Conservation (phyloP, 2,888 invertebrate genomes). For the Torymus aiolomorphi region DNA sequence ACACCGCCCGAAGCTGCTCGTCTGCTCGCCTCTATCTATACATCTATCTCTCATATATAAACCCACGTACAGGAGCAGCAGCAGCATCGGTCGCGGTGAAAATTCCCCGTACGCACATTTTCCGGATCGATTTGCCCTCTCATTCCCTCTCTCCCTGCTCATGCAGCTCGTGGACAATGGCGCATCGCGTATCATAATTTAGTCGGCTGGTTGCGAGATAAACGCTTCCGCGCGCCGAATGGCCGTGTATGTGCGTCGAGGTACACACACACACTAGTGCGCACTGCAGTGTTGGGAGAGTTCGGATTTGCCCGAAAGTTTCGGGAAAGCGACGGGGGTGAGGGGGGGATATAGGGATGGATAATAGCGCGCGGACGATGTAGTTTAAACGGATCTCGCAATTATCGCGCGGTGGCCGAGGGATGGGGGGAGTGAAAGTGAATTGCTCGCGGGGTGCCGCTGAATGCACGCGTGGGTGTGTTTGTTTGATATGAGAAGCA, state of each 20-base stretch:
- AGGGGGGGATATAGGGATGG: not conserved
- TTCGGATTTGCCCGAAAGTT: slow-evolving; percentile 33
- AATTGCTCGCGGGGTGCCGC: slow-evolving; percentile 8
- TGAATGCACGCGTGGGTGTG: not conserved
- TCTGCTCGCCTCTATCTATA: not conserved
- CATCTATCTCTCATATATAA: not conserved
- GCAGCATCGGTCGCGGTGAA: slow-evolving; percentile 18
- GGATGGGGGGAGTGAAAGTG: slow-evolving; percentile 19
- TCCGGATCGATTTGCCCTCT: slow-evolving; percentile 35
- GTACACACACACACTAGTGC: not conserved
- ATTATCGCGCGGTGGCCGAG: slow-evolving; percentile 25
- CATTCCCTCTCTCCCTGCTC: not conserved
- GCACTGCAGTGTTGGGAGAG: not conserved
- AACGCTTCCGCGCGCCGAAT: slow-evolving; percentile 37
- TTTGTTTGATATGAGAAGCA: slow-evolving; percentile 37
- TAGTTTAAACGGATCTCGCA: slow-evolving; percentile 40
- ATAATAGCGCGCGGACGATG: slow-evolving; percentile 35
- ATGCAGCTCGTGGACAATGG: slow-evolving; percentile 35
- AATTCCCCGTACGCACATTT: slow-evolving; percentile 42
- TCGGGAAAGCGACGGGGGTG: not conserved
- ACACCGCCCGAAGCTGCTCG: not conserved
- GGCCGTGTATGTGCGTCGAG: not conserved
- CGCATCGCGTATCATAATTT: slow-evolving; percentile 47
- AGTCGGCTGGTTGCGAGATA: slow-evolving; percentile 34
- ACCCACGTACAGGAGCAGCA: not conserved